These are phyloP conservation scores for Hylaeus volcanicus DNA, from an alignment of 1,140 invertebrate species.

Conservation along the genomic window DNA sequence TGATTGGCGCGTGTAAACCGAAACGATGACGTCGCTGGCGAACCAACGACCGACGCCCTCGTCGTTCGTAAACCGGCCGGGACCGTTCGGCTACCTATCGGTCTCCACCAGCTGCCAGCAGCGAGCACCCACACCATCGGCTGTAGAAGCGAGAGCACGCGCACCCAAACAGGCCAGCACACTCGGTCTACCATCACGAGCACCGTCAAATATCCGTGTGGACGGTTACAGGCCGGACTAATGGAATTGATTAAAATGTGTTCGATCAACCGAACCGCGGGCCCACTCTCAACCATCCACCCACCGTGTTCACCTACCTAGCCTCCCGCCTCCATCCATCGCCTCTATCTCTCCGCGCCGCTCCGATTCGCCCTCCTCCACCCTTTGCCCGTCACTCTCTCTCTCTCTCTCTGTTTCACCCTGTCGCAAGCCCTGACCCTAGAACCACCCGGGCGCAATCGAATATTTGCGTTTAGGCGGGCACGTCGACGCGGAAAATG, in stretches of 20 bases:
- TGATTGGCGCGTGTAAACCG: slow-evolving; percentile 79
- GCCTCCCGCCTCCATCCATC: slow-evolving; percentile 23
- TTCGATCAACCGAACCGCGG: slow-evolving; percentile 77
- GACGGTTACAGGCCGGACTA: slow-evolving; percentile 75
- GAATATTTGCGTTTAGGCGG: slow-evolving; percentile 78
- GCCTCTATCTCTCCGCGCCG: slow-evolving; percentile 36
- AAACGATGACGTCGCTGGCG: slow-evolving; percentile 76
- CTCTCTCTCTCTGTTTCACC: slow-evolving; percentile 47
- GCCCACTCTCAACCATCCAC: slow-evolving; percentile 41
- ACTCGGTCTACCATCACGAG: slow-evolving; percentile 45
- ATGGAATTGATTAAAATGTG: slow-evolving; percentile 82
- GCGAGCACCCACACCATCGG: background rate
- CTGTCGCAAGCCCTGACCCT: slow-evolving; percentile 57
- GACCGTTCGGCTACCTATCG: slow-evolving; percentile 50
- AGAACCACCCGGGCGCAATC: slow-evolving; percentile 64
- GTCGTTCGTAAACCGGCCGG: slow-evolving; percentile 62
- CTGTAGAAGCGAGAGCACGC: slow-evolving; percentile 10
- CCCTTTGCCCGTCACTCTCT: slow-evolving; percentile 45
- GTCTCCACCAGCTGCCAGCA: slow-evolving; percentile 31
- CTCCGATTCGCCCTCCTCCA: slow-evolving; percentile 19
- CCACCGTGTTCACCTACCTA: slow-evolving; percentile 48
- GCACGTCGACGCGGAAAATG: slow-evolving; percentile 76
- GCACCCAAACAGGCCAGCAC: background rate
- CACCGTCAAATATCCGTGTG: slow-evolving; percentile 62
- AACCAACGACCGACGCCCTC: slow-evolving; percentile 64